phyloP scores from a whole-genome alignment of 2,113 vertebrate species.

The Phalacrocorax carbo region DNA sequence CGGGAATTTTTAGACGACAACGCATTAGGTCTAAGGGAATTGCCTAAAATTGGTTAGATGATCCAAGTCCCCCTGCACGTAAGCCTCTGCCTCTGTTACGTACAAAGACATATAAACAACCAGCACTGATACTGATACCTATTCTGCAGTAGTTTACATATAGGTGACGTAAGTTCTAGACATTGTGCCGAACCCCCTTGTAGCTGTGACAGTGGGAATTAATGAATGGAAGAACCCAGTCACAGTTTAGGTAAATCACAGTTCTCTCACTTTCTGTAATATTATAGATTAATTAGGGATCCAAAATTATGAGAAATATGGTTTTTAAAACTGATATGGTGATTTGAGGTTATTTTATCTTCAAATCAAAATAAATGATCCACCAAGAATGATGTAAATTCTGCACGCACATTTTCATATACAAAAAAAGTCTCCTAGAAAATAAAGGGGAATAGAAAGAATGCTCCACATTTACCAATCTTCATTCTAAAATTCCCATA shows the following conservation, averaged over 20 bases:
- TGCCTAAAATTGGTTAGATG: neutral
- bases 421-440: neutral
- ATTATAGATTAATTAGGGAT: neutral
- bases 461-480: neutral
- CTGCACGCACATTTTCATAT: neutral
- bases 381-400: neutral
- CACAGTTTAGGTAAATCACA: neutral
- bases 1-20: neutral
- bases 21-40: neutral
- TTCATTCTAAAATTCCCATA: conserved; percentile 9
- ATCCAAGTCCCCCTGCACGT: neutral
- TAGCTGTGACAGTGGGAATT: neutral
- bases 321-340: neutral
- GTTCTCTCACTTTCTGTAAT: neutral
- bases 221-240: neutral
- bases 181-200: rapidly evolving
- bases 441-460: neutral
- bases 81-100: rapidly evolving
- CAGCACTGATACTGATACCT: neutral
- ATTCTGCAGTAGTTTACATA: neutral
- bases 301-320: neutral
- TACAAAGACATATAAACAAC: neutral
- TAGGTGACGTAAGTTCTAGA: neutral
- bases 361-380: neutral
- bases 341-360: neutral